These are phyloP conservation scores for Paraescarpia echinospica DNA, from an alignment of 1,140 invertebrate species.

Conservation along the genomic window DNA sequence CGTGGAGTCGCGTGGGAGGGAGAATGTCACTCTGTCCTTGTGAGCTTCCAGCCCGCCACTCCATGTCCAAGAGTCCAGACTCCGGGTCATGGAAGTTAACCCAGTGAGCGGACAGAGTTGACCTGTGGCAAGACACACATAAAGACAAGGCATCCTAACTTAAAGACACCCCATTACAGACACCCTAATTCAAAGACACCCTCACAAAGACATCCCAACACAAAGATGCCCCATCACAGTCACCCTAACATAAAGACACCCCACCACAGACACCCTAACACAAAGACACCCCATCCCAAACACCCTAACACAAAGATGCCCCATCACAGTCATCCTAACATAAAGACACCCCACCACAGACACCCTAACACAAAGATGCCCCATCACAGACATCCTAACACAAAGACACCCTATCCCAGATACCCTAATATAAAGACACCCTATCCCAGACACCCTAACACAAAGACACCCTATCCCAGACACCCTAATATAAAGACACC, in stretches of 20 bases:
- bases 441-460: too few relatives aligned
- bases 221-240: neutral
- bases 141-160: too few relatives aligned
- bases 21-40: neutral
- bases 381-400: neutral
- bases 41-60: neutral
- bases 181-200: neutral
- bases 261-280: neutral
- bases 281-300: neutral
- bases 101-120: slow-evolving; percentile 3
- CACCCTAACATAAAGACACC: neutral
- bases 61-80: neutral
- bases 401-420: neutral
- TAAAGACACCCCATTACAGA: neutral
- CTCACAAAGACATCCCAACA: neutral
- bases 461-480: too few relatives aligned
- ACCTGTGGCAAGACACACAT: neutral
- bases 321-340: neutral
- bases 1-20: neutral
- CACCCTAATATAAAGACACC: too few relatives aligned
- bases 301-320: neutral
- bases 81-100: slow-evolving; percentile 7
- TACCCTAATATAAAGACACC: too few relatives aligned
- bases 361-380: too few relatives aligned
- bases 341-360: neutral